Percentiles rank a stretch among this genome's conserved stretches.
Conservation (phyloP, 1,140 invertebrate species). For the Lordiphosa stackelbergi region DNA sequence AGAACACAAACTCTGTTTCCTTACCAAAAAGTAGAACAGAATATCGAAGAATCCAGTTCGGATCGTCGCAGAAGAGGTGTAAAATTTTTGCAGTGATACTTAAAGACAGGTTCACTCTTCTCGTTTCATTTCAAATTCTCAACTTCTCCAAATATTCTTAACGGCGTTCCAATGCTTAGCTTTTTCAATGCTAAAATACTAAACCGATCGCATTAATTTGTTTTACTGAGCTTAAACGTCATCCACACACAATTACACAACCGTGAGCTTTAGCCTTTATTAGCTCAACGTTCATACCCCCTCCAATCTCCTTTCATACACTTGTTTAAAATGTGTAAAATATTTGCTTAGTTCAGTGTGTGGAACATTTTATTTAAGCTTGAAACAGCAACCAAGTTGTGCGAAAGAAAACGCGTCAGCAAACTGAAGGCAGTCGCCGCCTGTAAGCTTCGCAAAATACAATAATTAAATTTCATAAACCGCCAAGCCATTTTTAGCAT, state of each 20-base stretch:
- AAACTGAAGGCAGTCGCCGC: slow-evolving; percentile 15
- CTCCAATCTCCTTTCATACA: slow-evolving; percentile 12
- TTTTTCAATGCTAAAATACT: slow-evolving; percentile 47
- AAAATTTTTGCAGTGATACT: no score
- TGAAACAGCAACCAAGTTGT: slow-evolving; percentile 31
- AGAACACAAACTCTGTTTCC: no score
- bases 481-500: slow-evolving; percentile 57
- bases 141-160: no score
- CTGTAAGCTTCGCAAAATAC: slow-evolving; percentile 30
- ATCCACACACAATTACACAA: slow-evolving; percentile 27
- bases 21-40: no score
- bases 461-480: slow-evolving; percentile 71
- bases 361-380: slow-evolving; percentile 26
- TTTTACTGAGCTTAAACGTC: slow-evolving; percentile 60
- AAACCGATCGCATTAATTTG: slow-evolving; percentile 62
- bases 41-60: no score
- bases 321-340: slow-evolving; percentile 48
- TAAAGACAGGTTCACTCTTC: no score
- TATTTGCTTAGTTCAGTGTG: slow-evolving; percentile 34
- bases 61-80: no score
- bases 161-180: no score
- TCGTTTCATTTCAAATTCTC: no score
- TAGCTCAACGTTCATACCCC: slow-evolving; percentile 25
- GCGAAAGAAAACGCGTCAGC: slow-evolving; percentile 12
- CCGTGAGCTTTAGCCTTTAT: slow-evolving; percentile 43